Percentiles rank a stretch among this genome's conserved stretches.
Evolutionary conservation across 2,888 invertebrate genomes (phyloP).

Genomic region (Dascillus cervinus): DNA sequence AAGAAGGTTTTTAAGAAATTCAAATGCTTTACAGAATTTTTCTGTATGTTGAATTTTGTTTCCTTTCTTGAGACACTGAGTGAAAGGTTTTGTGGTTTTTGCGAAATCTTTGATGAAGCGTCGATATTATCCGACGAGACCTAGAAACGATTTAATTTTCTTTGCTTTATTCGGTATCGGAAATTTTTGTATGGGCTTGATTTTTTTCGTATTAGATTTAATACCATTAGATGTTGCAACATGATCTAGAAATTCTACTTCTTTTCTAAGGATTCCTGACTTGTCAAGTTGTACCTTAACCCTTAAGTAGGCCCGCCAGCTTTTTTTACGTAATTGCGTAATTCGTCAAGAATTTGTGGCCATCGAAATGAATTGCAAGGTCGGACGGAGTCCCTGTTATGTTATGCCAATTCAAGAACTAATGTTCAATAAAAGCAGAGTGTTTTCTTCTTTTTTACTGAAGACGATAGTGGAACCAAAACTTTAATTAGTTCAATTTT

Average conservation of each 20-base stretch:
- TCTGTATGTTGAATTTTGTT: background rate
- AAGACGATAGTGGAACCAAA: too few relatives aligned
- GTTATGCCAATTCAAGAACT: too few relatives aligned
- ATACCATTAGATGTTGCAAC: slow-evolving; percentile 2
- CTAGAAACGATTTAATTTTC: slow-evolving; percentile 3
- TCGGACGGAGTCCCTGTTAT: too few relatives aligned
- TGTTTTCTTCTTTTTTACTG: too few relatives aligned
- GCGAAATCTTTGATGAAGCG: slow-evolving; percentile 3
- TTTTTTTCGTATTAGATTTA: slow-evolving; percentile 1
- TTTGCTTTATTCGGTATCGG: slow-evolving; percentile 3
- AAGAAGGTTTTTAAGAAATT: slow-evolving; percentile 7
- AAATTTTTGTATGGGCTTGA: background rate
- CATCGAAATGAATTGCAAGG: too few relatives aligned
- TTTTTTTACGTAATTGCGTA: too few relatives aligned
- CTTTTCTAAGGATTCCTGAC: slow-evolving; percentile 1
- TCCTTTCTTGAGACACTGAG: slow-evolving; percentile 1
- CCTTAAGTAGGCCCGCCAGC: too few relatives aligned
- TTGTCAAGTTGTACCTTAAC: slow-evolving; percentile 6
- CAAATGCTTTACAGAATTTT: slow-evolving; percentile 5
- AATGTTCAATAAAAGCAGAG: too few relatives aligned
- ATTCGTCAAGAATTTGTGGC: too few relatives aligned
- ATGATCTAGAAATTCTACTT: slow-evolving; percentile 2
- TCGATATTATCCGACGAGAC: slow-evolving; percentile 2
- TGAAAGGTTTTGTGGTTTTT: slow-evolving; percentile 4
- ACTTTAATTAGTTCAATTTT: too few relatives aligned